phyloP scores from a whole-genome alignment of 1,140 invertebrate genomes.

The Heliconius nattereri region DNA sequence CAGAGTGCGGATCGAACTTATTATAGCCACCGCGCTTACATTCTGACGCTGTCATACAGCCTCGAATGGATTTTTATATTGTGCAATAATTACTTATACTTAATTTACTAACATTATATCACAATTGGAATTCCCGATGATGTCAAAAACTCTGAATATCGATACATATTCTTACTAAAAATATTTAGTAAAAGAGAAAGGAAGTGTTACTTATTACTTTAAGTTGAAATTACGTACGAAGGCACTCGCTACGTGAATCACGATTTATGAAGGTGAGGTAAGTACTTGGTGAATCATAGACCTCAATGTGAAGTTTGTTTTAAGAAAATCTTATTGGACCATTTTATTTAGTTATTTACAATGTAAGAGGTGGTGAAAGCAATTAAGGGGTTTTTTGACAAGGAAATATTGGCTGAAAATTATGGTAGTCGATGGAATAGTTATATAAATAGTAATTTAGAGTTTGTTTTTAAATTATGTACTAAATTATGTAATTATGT shows the following conservation, averaged over 20 bases:
- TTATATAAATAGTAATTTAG: too few species aligned
- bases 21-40: too few species aligned
- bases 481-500: too few species aligned
- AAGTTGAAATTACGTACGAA: conserved; percentile 6
- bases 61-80: neutral
- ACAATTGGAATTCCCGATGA: neutral
- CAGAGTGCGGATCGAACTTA: too few species aligned
- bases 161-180: neutral
- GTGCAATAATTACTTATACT: neutral
- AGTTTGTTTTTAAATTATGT: too few species aligned
- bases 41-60: too few species aligned
- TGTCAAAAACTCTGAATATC: neutral
- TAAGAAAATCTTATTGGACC: neutral
- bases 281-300: neutral
- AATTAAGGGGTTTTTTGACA: too few species aligned
- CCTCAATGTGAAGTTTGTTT: neutral
- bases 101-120: neutral
- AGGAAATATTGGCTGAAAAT: too few species aligned
- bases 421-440: too few species aligned
- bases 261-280: neutral
- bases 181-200: conserved; percentile 4
- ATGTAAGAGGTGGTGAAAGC: too few species aligned
- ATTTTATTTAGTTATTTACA: neutral
- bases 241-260: neutral
- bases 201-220: neutral